Conservation (phyloP, 2,797 vertebrate genomes). For the Distichodus sexfasciatus region DNA sequence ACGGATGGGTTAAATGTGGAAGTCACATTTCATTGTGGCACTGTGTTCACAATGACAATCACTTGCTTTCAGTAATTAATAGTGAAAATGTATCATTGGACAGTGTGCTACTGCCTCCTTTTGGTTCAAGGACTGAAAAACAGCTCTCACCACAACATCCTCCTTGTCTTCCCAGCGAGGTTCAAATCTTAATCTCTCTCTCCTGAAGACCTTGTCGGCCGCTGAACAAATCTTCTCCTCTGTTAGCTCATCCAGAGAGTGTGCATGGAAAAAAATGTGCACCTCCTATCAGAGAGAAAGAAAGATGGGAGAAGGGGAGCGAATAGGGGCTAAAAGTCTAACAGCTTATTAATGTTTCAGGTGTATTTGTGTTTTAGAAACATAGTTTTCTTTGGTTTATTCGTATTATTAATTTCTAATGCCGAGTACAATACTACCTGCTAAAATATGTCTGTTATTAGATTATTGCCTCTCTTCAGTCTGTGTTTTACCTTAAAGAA, state of each 20-base stretch:
- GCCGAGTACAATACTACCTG: no score
- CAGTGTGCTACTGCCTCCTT: not conserved
- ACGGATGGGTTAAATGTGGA: no score
- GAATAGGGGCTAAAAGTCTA: not conserved
- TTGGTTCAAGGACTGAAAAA: not conserved
- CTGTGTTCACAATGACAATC: not conserved
- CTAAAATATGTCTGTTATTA: no score
- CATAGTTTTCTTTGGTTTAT: no score
- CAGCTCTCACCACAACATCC: conserved; percentile 59
- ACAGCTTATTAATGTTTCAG: no score
- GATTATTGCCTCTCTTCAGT: no score
- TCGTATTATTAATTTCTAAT: no score
- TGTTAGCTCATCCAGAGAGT: conserved; percentile 53
- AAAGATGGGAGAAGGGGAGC: not conserved
- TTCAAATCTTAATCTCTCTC: not conserved
- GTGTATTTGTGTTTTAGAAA: no score
- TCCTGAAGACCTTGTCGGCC: conserved; percentile 28
- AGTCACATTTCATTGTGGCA: no score
- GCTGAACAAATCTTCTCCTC: conserved; percentile 46
- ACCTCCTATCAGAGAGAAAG: conserved; percentile 56
- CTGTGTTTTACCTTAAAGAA: conserved; percentile 49
- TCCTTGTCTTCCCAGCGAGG: conserved; percentile 19
- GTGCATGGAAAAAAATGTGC: conserved; percentile 56
- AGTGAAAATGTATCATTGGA: not conserved
- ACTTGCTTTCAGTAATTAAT: not conserved